Base-by-base conservation (phyloP, 2,113 vertebrate species). In the Vulpes ferrilata region DNA sequence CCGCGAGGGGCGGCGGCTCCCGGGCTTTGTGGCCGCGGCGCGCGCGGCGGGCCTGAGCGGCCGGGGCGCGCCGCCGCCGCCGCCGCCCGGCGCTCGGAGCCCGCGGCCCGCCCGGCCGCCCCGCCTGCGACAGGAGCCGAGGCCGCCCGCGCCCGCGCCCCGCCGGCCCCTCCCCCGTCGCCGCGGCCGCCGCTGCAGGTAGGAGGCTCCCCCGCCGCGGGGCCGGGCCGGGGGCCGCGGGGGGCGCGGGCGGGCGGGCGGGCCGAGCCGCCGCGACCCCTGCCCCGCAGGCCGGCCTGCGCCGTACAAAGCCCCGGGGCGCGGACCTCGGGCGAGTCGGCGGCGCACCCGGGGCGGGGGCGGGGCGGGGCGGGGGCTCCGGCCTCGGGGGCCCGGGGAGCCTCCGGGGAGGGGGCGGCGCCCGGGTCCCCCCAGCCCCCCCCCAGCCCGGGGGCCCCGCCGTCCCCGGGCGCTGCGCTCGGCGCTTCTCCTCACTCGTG, bases 1-100 rank as follows among this genome's bases (percentile, higher is more conserved):
- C 94, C 94, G 92, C 97, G 94, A 96, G 96, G 95, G 97, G 97
- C 91, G 97, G 97, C 93, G 97, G 97, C 97, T 93, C 79, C 82
- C 43, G 96, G 95, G 97, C 97, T 98, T 98, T 98, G 97, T 98
- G 96, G 97, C 97, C 95, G 81, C 90, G 69, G 96, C 80, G 97
- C 95, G 97, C 97, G 91, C 88, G 93, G 97, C 74, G 93, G 90
- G 97, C 97, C 97, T 95, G 97, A 94, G 97, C 96, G 96, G 95
- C 97, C 93, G 97, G 96, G 97, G 97, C 97, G 97, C 67, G 64
- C 89, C 38, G 80, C 59, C 59, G 59, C 59, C 55, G 20, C 60
- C 60, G 60, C 96, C 74, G 78, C 95, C 97, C 93, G 97, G 96
- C 83, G 97, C 95, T 94, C 32, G 76, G 92, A 97, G 97, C 97